Evolutionary conservation across 2,888 invertebrate genomes (phyloP).

Genomic region (Limnephilus auricula): DNA sequence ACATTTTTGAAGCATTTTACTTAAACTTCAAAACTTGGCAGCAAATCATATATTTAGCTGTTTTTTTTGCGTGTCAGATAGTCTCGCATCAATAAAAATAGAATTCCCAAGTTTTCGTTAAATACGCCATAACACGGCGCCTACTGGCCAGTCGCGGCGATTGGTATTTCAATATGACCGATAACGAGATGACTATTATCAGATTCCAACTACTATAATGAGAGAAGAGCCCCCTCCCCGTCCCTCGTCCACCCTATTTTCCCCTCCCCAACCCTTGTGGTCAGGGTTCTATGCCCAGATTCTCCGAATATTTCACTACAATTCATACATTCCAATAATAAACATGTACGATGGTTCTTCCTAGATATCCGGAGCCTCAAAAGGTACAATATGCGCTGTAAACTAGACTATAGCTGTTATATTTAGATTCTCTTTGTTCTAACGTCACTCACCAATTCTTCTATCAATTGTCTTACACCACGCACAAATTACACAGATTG

Average conservation of each 20-base stretch:
- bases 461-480: background rate
- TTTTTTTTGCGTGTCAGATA: too few species aligned
- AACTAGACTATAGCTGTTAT: background rate
- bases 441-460: background rate
- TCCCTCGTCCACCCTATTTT: too few species aligned
- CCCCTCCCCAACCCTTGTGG: background rate
- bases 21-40: too few species aligned
- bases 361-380: background rate
- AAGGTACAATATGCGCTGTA: background rate
- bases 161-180: constrained; percentile 60
- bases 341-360: constrained; percentile 46
- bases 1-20: too few species aligned
- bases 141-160: background rate
- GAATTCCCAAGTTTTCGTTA: background rate
- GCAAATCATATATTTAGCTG: too few species aligned
- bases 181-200: constrained; percentile 62
- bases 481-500: too few species aligned
- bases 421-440: background rate
- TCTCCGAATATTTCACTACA: constrained; percentile 56
- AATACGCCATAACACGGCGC: constrained; percentile 10
- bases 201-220: constrained; percentile 61
- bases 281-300: constrained; percentile 29
- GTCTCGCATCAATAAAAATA: too few species aligned
- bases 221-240: constrained; percentile 35
- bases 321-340: constrained; percentile 64